Evolutionary conservation across 1,140 invertebrate species (phyloP), one percentile per base, ranked within the genome.

Genomic region (Chionoecetes opilio): DNA sequence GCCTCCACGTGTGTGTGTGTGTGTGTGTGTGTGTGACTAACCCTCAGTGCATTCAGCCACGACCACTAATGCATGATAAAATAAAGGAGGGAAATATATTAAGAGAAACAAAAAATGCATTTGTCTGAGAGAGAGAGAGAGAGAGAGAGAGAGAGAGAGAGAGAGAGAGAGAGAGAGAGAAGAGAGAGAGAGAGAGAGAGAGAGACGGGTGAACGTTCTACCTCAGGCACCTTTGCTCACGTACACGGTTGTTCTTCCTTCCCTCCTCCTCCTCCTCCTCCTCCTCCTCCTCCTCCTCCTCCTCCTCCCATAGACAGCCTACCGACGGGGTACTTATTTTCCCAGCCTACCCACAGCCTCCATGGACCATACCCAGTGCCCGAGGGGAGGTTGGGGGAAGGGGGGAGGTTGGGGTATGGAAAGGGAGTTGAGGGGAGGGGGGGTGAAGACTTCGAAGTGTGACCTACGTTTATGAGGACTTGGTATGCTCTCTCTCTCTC

Each of bases 271-370:
- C 82, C 63, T 75, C 63, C 63, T 75, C 63, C 63, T 75, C 63
- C 63, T 75, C 63, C 63, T 75, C 63, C n/a, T 75, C 46, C 53
- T n/a, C 91, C 34, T 35, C 46, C 46, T 37, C 82, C 37, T 84
- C 91, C 46, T 37, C 29, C 35, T 29, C 93, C 93, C 93, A 88
- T 89, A 85, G 75, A 93, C 32, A 29, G 91, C 21, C n/a, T 93
- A 37, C 91, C 91, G 85, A 41, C 91, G 14, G 21, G 11, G 38
- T 3, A 41, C 31, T 38, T 37, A 38, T 63, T 46, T 93, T 34
- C 84, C 92, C 84, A 37, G 26, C 84, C 46, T 82, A 31, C 82
- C 32, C 31, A 37, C 31, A 3, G 32, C 93, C 32, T 38, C 29
- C 46, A 9, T 53, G 11, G 11, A 14, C 46, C 46, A 9, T 53